Evolutionary conservation across 2,888 invertebrate species (phyloP), one percentile per base, ranked within the genome.

Genomic region (Allolobophora icterica): DNA sequence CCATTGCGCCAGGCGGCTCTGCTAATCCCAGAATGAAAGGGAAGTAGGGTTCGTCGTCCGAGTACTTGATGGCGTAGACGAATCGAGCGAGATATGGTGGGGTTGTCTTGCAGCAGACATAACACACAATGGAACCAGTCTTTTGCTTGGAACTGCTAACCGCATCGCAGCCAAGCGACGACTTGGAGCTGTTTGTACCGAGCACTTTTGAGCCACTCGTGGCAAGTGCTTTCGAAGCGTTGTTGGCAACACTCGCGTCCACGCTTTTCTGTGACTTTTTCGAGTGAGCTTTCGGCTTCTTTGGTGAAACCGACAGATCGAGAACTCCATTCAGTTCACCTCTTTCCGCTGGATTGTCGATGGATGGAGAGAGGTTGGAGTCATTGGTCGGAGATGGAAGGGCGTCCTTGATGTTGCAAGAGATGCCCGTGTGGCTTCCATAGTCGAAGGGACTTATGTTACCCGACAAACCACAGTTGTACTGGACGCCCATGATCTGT

Each of bases 1-100:
- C 97, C 96, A 97, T 97, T 94, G 98, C 97, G 94, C 98, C 98
- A 91, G 97, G 97, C 93, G 97, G 97, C 92, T 97, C 97, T 95
- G 97, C 97, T 94, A 98, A 96, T 94, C 97, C 96, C 94, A 97
- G 97, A 92, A 98, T 97, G 95, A 98, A 98, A 30, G 98, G 98
- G 96, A 97, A 98, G 95, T 97, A 98, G 91, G 98, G 97, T 95
- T 98, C 98, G 92, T 97, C 96, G 94, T 98, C 98, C 0, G 84
- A 21, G 1, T 97, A 97, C 91, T 97, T 96, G 95, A 97, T 97
- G 96, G 97, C 97, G 95, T 98, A 98, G 91, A 98, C 96, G 94
- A 98, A 96, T 92, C 98, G 96, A 58, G 94, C 94, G 94, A 97
- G 96, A 95, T 97, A 97, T 92, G 97, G 97, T 92, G 97, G 97